These are phyloP conservation scores for Stegodyphus dumicola DNA, from an alignment of 1,140 invertebrate species.

Conservation along the genomic window DNA sequence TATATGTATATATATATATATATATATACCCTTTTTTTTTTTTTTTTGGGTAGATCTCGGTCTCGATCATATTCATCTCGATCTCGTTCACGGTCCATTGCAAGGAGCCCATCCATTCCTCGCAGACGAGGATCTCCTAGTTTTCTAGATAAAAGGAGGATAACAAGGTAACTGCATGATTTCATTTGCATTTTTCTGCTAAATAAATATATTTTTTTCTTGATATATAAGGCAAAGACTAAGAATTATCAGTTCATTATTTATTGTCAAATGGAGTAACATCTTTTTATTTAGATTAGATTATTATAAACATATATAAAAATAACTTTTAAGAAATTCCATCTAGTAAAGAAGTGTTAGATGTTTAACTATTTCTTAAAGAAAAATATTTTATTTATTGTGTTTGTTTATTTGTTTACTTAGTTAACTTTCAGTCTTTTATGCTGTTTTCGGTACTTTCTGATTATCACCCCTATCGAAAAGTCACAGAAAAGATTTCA, in stretches of 20 bases:
- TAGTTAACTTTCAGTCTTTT: neutral
- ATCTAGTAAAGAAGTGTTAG: no score
- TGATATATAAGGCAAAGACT: neutral
- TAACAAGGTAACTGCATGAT: slow-evolving; percentile 80
- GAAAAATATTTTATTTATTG: no score
- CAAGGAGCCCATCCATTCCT: slow-evolving; percentile 78
- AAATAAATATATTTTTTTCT: neutral
- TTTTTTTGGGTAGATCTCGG: slow-evolving; percentile 65
- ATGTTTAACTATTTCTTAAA: no score
- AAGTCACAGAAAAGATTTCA: neutral
- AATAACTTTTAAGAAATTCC: no score
- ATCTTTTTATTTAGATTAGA: no score
- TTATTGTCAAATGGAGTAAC: neutral
- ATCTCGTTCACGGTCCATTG: slow-evolving; percentile 68
- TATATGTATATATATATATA: no score
- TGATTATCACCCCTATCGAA: neutral
- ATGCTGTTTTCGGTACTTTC: neutral
- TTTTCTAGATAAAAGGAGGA: slow-evolving; percentile 87
- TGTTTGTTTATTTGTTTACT: no score
- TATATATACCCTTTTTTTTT: no score
- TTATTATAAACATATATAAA: no score
- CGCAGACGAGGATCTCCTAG: slow-evolving; percentile 88
- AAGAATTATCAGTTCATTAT: neutral
- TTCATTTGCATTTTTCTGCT: neutral
- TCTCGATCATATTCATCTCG: slow-evolving; percentile 75